These are phyloP conservation scores for Pipra filicauda DNA, from an alignment of 2,113 vertebrate genomes.

Conservation along the genomic window DNA sequence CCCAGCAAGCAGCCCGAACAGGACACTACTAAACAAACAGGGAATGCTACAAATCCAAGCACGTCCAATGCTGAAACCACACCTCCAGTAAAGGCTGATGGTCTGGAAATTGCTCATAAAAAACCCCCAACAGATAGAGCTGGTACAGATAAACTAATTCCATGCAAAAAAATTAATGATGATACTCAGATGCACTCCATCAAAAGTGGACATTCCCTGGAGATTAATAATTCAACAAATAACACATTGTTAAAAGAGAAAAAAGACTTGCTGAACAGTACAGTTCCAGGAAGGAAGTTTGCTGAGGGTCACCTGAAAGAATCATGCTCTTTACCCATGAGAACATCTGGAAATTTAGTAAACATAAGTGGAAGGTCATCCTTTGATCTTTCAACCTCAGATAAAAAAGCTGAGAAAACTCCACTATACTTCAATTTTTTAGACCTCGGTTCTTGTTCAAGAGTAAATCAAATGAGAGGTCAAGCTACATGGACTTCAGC, in stretches of 20 bases:
- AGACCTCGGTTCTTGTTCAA: conserved; percentile 48
- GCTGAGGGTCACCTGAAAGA: conserved; percentile 67
- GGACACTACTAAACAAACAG: background rate
- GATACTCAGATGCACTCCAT: conserved; percentile 26
- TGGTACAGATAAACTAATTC: conserved; percentile 13
- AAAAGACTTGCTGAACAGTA: conserved; percentile 21
- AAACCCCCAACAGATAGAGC: background rate
- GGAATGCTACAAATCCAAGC: background rate
- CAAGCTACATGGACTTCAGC: conserved; percentile 44
- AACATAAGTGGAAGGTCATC: conserved; percentile 66
- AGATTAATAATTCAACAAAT: conserved; percentile 39
- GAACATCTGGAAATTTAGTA: conserved; percentile 65
- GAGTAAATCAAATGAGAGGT: conserved; percentile 71
- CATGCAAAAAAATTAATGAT: background rate
- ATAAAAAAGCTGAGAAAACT: conserved; percentile 73
- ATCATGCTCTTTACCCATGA: conserved; percentile 59
- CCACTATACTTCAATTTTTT: conserved; percentile 53
- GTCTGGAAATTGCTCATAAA: background rate
- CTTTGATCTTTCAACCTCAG: conserved; percentile 72
- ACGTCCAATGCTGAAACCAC: background rate
- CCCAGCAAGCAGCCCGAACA: background rate
- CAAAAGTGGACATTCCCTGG: background rate
- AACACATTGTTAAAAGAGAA: conserved; percentile 53
- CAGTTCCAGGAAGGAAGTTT: conserved; percentile 56
- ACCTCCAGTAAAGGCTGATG: conserved; percentile 9